These are phyloP conservation scores for Pinna nobilis DNA, from an alignment of 1,140 invertebrate species.

Conservation along the genomic window DNA sequence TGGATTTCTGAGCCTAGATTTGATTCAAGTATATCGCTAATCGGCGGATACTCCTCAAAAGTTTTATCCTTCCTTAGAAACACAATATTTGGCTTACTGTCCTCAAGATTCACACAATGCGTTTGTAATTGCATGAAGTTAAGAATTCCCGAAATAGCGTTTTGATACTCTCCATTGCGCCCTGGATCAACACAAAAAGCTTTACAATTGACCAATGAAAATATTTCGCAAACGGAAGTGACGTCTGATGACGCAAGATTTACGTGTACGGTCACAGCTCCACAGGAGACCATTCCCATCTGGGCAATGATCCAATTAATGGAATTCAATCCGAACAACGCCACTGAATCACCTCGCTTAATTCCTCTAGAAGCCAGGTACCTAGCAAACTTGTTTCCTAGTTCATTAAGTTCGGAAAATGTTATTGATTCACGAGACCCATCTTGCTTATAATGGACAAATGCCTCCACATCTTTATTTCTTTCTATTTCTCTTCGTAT, in stretches of 20 bases:
- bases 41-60: not conserved
- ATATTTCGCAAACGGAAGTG: not conserved
- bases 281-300: not conserved
- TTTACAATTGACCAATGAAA: not conserved
- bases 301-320: not conserved
- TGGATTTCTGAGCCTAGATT: not conserved
- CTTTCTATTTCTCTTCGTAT: no score
- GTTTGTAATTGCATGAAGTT: slow-evolving; percentile 2
- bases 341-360: not conserved
- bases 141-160: no score
- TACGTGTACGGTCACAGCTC: not conserved
- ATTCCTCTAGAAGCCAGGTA: not conserved
- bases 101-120: not conserved
- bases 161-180: not conserved
- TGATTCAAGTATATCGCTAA: not conserved
- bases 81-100: no score
- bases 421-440: not conserved
- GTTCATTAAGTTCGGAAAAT: not conserved
- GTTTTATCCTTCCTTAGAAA: not conserved
- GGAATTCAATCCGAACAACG: slow-evolving; percentile 1
- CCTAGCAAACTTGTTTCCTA: not conserved
- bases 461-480: not conserved
- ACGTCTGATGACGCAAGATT: not conserved
- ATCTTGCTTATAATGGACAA: not conserved
- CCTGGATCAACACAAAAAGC: not conserved